phyloP scores from a whole-genome alignment of 2,888 invertebrate genomes.

The Perithous albicinctus region DNA sequence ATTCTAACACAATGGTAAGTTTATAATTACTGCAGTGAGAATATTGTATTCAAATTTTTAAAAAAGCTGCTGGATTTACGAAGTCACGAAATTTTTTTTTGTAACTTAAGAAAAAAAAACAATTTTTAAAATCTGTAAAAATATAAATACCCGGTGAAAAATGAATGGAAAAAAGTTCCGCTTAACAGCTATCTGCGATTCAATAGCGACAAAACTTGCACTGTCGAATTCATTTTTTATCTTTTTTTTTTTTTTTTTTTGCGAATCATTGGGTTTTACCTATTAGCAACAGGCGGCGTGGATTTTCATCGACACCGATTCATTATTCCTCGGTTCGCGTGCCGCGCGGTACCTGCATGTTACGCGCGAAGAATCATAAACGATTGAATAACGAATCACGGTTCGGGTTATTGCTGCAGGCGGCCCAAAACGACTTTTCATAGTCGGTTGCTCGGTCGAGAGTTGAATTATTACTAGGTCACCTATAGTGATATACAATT shows the following conservation, averaged over 20 bases:
- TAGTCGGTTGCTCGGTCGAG: conserved; percentile 18
- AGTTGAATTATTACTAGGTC: conserved; percentile 50
- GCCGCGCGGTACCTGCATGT: conserved; percentile 12
- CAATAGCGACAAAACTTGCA: too few species aligned
- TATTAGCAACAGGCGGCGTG: neutral
- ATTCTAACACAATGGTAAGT: too few species aligned
- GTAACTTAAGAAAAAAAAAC: too few species aligned
- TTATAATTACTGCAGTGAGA: too few species aligned
- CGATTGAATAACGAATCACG: conserved; percentile 8
- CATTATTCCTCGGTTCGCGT: neutral
- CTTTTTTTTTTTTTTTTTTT: neutral
- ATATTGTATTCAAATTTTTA: too few species aligned
- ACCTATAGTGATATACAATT: conserved; percentile 55
- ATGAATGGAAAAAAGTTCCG: too few species aligned
- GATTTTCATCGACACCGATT: neutral
- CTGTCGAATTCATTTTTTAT: too few species aligned
- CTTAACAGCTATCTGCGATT: too few species aligned
- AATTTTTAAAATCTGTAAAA: too few species aligned
- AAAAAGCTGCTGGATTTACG: too few species aligned
- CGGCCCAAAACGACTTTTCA: conserved; percentile 15
- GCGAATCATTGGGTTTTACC: neutral
- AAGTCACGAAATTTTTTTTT: too few species aligned
- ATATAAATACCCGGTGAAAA: too few species aligned
- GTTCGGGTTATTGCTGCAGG: neutral
- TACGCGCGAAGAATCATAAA: conserved; percentile 15